Conservation (phyloP, 2,888 invertebrate species). For the Metacarcinus magister region DNA sequence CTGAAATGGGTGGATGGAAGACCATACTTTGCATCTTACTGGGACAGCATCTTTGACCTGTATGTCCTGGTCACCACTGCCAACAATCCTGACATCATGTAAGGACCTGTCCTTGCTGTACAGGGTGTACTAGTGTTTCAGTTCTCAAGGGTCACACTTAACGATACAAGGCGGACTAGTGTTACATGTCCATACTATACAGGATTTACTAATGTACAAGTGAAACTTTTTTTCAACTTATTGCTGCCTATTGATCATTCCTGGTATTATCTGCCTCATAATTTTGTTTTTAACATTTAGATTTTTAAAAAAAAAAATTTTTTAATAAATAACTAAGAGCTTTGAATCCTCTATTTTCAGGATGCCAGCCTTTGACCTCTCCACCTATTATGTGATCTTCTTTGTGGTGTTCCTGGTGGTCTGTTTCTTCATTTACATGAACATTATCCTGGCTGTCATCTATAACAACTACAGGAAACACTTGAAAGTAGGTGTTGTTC, state of each 20-base stretch:
- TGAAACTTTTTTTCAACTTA: no score
- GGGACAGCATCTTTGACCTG: slow-evolving; percentile 85
- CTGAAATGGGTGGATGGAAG: slow-evolving; percentile 84
- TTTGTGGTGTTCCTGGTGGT: slow-evolving; percentile 85
- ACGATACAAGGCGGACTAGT: neutral
- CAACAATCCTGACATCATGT: slow-evolving; percentile 86
- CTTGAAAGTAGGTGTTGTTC: slow-evolving; percentile 84
- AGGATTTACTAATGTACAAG: no score
- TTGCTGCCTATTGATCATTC: no score
- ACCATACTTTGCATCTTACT: slow-evolving; percentile 85
- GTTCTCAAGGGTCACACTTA: no score
- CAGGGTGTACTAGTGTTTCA: neutral
- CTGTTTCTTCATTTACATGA: slow-evolving; percentile 86
- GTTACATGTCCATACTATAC: no score
- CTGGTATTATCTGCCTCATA: no score
- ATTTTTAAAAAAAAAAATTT: no score
- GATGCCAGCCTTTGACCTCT: slow-evolving; percentile 84
- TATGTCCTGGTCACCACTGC: slow-evolving; percentile 86
- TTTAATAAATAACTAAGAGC: no score
- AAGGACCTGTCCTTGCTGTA: slow-evolving; percentile 82
- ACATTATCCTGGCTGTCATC: slow-evolving; percentile 86
- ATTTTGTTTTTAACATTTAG: neutral
- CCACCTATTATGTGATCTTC: slow-evolving; percentile 84
- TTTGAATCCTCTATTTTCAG: slow-evolving; percentile 83
- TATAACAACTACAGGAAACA: slow-evolving; percentile 86